Evolutionary conservation across 2,113 vertebrate species (phyloP), one percentile per base, ranked within the genome.

Genomic region (Catagonus wagneri): DNA sequence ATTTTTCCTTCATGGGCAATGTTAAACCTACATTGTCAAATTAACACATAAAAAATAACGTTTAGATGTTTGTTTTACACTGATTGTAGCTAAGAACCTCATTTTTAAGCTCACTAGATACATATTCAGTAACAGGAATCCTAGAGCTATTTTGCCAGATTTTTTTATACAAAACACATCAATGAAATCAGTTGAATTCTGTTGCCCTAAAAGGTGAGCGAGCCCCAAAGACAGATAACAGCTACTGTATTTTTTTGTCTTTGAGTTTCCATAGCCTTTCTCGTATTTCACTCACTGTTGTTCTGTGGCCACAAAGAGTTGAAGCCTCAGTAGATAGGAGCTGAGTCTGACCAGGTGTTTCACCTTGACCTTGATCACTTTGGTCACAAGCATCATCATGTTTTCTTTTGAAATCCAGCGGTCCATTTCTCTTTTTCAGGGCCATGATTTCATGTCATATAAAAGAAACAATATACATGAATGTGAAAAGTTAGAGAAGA

Each of bases 331-430:
- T 66, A 23, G 58, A 5, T 44, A 27, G 15, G 19, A 78, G 7
- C 36, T 15, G 16, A 50, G n/a, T 52, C 69, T 76, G 76, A 50
- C 84, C 83, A 23, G 20, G 75, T 83, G 84, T 71, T 93, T 93
- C n/a, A 54, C 61, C 69, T 84, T 95, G 63, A 89, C 27, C 32
- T 84, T 34, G 6, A 89, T 52, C 6, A 63, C 8, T 92, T 50
- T 44, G 61, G 66, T 63, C 54, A 75, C 2, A 75, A 68, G 23
- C 19, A 27, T 74, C 68, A 34, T 52, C 54, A 25, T 71, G 25
- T 92, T 92, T 71, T 94, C 44, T 63, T 56, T 60, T 27, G 44
- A 76, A 94, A 61, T 60, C 12, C 52, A 94, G 58, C 20, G 39
- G 32, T 36, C 72, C 10, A 6, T 72, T 72, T 86, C 32, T 81